Base-by-base conservation (phyloP, 2,113 vertebrate genomes). In the Rallus limicola region DNA sequence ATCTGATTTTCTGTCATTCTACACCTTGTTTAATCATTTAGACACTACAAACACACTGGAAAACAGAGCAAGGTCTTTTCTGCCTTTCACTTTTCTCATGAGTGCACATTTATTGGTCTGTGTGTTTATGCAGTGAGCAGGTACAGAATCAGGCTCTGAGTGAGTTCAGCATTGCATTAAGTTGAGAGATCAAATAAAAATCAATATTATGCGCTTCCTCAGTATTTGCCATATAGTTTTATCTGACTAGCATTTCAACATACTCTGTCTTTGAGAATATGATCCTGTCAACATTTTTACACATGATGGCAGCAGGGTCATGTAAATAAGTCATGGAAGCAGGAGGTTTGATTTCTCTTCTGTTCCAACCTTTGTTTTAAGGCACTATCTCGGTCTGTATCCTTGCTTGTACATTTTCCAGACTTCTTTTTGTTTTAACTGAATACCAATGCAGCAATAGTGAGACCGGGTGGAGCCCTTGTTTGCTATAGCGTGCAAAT, bases 131-230 rank as follows among this genome's bases (percentile, higher is more conserved):
- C 40, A 81, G 48, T 25, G 34, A 74, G 4, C 17, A 77, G 84
- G 44, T 78, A 75, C 33, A 75, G 82, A 92, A n/a, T 88, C 72
- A 78, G 38, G 21, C 56, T 93, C n/a, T 53, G n/a, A 34, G 23
- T 11, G 33, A 67, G 38, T 94, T 88, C 62, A 38, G 58, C 53
- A 16, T n/a, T 86, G 65, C n/a, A 78, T 84, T 88, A 82, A 86
- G 21, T 60, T 56, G 79, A 71, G 69, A 88, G 62, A 75, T 86
- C 62, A 90, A 90, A 94, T 90, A 56, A 93, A 90, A 88, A 71
- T 70, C 33, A 70, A 5, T 88, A 48, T 58, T 78, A 33, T 75
- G 29, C 16, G 59, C 24, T 96, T 95, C 52, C 79, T 90, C 60
- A 40, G 52, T 60, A 75, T 71, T 42, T 88, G 76, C 74, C 23